Evolutionary conservation across 2,888 invertebrate genomes (phyloP), one percentile per base, ranked within the genome.

Genomic region (Stegophylla sp.): DNA sequence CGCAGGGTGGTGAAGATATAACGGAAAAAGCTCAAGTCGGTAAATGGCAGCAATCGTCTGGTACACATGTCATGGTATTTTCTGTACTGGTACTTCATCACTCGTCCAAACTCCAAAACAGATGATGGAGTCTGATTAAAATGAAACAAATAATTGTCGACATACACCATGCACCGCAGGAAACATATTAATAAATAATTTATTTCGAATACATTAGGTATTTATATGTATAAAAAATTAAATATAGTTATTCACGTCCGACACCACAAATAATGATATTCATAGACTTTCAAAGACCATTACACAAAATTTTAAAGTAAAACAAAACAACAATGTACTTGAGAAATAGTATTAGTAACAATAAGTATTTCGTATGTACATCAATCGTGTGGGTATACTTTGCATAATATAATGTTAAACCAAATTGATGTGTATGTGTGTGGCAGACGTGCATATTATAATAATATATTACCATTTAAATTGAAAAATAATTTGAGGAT

Each of bases 401-500:
- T 53, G 51, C 64, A 23, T 26, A 64, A 23, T 26, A 64, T 64
- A 41, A 64, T 51, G 28, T 48, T 51, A 51, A 75, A 63, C 63
- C 63, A 69, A 69, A 59, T 59, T 26, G 28, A 77, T 17, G 56
- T 51, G 51, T 69, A 20, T 20, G 23, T 56, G 41, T 73, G 48
- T 75, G 71, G 48, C 61, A 71, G 69, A 79, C 61, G 79, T 71
- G 79, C 79, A 61, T 26, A 75, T 13, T 41, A 76, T 64, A 20
- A 63, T 28, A 28, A 53, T 43, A 69, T 23, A 26, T 26, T 48
- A 51, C 51, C 15, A 20, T 61, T 45, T 61, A 66, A 59, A 53
- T 75, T n/a, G 20, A 23, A 67, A 45, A 56, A 59, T 45, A 67
- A 67, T 23, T n/a, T 12, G 23, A 71, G 79, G 79, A 77, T 20